Base-by-base conservation (phyloP, 92 coral and sea anemone species). In the Micromussa lordhowensis region DNA sequence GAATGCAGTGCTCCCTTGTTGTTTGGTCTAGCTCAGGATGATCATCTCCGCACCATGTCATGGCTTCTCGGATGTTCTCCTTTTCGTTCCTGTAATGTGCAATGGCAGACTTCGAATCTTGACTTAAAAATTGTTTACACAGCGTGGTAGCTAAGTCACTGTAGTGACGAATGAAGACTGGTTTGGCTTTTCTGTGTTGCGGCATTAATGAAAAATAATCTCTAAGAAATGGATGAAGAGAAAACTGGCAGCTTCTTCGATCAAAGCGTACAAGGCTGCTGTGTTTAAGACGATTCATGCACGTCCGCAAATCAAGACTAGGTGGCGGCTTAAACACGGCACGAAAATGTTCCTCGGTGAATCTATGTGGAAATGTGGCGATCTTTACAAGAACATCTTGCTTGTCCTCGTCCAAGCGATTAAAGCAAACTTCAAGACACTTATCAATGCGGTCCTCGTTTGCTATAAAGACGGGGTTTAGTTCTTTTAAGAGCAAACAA, bases 61-160 rank as follows among this genome's bases (percentile, higher is more conserved):
- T 75, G 24, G 90, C 75, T 81, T 94, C 89, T 64, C 73, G 87
- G 69, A 94, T 85, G 87, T 90, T 94, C 17, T 72, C 87, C 28
- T 82, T 91, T 73, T 94, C 95, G 18, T 34, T 35, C 24, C 81
- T 82, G 91, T 79, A 94, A 30, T 31, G 75, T 21, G 53, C 40
- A 16, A 94, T 75, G 63, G 96, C 93, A 19, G 68, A 59, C 64
- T 54, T 77, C 5, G 87, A 79, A 13, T 85, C 57, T 15, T 75
- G 77, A 82, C 92, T 92, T 48, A 90, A 70, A 79, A 94, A 94
- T 13, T 73, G 59, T 2, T 58, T 38, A 69, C 86, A 89, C 10
- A 87, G 61, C 12, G 82, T 40, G 21, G 44, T 29, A 30, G 88
- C 75, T 3, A 30, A 38, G 49, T 71, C 21, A 44, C 84, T 71